These are phyloP conservation scores for Cheilinus undulatus DNA, from an alignment of 2,113 vertebrate species.

Conservation along the genomic window DNA sequence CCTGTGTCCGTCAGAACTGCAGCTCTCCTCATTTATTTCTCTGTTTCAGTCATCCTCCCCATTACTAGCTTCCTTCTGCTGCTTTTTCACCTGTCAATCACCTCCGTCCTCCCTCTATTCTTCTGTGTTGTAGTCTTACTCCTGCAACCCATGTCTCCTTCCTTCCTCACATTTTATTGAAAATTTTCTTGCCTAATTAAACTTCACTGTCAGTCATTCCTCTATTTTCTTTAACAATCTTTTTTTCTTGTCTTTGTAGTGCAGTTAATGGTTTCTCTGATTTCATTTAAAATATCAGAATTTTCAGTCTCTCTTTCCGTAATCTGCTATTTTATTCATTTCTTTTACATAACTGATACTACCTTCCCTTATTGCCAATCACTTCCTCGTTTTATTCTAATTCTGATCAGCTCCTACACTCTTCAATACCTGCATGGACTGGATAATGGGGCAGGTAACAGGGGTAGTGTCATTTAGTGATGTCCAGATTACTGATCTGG, in stretches of 20 bases:
- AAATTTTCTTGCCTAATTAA: no score
- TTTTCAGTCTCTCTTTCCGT: conserved; percentile 5
- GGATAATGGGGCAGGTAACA: no score
- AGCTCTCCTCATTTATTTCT: conserved; percentile 41
- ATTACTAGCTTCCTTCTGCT: conserved; percentile 10
- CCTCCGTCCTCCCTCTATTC: background rate
- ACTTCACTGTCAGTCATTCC: background rate
- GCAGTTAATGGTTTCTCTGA: no score
- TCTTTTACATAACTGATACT: background rate
- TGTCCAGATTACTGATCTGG: no score
- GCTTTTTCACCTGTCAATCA: conserved; percentile 21
- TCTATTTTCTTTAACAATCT: background rate
- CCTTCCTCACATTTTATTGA: no score
- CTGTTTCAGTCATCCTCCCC: conserved; percentile 1
- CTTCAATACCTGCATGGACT: no score
- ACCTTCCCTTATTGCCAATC: background rate
- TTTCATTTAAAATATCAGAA: no score
- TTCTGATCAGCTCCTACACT: no score
- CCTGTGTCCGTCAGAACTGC: conserved; percentile 19
- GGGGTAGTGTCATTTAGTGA: no score
- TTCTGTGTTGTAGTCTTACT: background rate
- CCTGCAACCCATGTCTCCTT: no score
- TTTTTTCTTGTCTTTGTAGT: no score
- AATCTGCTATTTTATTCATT: background rate
- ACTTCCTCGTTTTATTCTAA: background rate